Evolutionary conservation across 2,888 invertebrate genomes (phyloP).

Genomic region (Nomada goodeniana): DNA sequence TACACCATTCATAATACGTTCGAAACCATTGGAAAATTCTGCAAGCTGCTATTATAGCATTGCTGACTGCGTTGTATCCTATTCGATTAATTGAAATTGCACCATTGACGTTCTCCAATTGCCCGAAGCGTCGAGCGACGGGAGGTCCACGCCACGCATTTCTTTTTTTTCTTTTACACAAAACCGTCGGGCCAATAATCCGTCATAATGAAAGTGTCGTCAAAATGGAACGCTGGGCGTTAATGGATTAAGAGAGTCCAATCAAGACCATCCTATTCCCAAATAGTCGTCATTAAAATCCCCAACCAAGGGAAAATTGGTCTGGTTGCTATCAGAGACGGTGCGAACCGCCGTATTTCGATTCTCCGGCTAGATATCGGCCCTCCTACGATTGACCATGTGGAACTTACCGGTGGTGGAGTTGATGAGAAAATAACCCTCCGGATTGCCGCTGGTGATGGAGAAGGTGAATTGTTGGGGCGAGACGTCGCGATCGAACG

Average conservation of each 20-base stretch:
- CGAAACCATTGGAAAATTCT: too few relatives aligned
- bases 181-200: too few relatives aligned
- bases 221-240: too few relatives aligned
- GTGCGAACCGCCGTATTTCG: constrained; percentile 48
- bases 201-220: too few relatives aligned
- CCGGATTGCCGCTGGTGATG: constrained; percentile 96
- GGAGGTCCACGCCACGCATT: too few relatives aligned
- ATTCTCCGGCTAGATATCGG: constrained; percentile 48
- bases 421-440: constrained; percentile 95
- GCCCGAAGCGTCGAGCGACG: too few relatives aligned
- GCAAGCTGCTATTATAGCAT: too few relatives aligned
- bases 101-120: too few relatives aligned
- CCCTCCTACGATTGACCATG: constrained; percentile 48
- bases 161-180: too few relatives aligned
- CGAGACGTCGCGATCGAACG: constrained; percentile 91
- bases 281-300: constrained; percentile 55
- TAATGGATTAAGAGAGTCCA: background rate
- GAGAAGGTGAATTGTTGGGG: constrained; percentile 90
- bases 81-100: too few relatives aligned
- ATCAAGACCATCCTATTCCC: constrained; percentile 12
- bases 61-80: too few relatives aligned
- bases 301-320: constrained; percentile 48
- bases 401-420: constrained; percentile 89
- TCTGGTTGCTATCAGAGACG: constrained; percentile 46
- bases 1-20: too few relatives aligned